A percentile compares a stretch with the other conserved stretches of the same genome.
Conservation (phyloP, 2,888 invertebrate species). For the Dryobotodes eremita region DNA sequence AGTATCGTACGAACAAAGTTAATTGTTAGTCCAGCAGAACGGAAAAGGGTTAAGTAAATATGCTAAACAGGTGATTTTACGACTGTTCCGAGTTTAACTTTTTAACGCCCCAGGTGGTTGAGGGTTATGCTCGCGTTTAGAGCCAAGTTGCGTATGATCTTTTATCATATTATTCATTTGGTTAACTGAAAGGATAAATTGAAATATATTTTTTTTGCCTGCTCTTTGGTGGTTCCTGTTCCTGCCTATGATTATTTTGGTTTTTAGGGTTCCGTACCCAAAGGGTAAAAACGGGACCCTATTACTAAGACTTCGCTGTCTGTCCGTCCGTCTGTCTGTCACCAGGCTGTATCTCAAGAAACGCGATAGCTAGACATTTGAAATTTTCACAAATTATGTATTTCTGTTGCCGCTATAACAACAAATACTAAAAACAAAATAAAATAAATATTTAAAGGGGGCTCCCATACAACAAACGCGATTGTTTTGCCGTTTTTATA, state of each 20-base stretch:
- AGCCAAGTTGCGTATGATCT: slow-evolving; percentile 32
- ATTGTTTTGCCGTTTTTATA: too few species aligned
- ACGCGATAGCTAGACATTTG: too few species aligned
- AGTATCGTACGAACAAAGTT: slow-evolving; percentile 59
- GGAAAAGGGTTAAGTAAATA: slow-evolving; percentile 73
- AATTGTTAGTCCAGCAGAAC: slow-evolving; percentile 62
- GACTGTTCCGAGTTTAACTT: slow-evolving; percentile 59
- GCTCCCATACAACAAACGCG: too few species aligned
- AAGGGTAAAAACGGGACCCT: too few species aligned
- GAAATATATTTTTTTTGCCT: background rate
- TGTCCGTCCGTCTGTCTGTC: too few species aligned
- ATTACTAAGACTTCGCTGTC: too few species aligned
- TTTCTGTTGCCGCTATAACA: too few species aligned
- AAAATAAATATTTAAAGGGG: too few species aligned
- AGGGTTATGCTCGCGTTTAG: slow-evolving; percentile 37
- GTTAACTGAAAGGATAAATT: slow-evolving; percentile 17
- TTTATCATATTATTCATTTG: slow-evolving; percentile 31
- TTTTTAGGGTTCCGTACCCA: too few species aligned
- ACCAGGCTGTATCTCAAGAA: too few species aligned
- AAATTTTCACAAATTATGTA: too few species aligned
- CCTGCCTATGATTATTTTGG: background rate
- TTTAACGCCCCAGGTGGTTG: slow-evolving; percentile 46
- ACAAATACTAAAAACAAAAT: too few species aligned
- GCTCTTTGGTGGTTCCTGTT: background rate
- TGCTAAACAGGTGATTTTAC: slow-evolving; percentile 74